phyloP scores from a whole-genome alignment of 2,113 vertebrate species.

The Pituophis catenifer region DNA sequence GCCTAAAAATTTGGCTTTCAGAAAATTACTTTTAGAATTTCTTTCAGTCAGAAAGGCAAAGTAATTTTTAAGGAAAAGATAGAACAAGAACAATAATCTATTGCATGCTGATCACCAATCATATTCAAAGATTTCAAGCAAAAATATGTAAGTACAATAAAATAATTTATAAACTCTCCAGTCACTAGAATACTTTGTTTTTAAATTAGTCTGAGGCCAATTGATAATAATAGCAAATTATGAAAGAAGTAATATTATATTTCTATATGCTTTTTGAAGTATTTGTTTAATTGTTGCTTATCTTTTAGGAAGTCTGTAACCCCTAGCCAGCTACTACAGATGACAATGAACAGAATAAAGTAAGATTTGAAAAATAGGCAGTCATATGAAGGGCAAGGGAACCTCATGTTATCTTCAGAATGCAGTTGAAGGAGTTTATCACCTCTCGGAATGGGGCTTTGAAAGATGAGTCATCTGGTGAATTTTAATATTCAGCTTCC shows the following conservation, averaged over 20 bases:
- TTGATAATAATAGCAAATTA: not conserved
- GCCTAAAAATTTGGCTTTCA: not conserved
- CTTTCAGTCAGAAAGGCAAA: not conserved
- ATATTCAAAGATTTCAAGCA: not conserved
- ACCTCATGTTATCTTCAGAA: conserved; percentile 31
- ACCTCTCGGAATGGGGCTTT: not conserved
- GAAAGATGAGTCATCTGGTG: conserved; percentile 40
- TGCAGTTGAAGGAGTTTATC: conserved; percentile 28
- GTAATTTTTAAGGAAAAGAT: not conserved
- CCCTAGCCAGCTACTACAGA: not conserved
- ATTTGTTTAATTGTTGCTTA: conserved; percentile 1
- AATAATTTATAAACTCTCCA: not conserved
- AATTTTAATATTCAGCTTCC: conserved; percentile 31
- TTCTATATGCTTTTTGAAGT: not conserved
- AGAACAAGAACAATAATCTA: not conserved
- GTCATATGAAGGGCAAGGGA: conserved; percentile 17
- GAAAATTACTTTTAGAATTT: not conserved
- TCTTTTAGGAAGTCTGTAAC: not conserved
- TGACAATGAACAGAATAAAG: conserved; percentile 39
- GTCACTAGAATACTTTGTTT: not conserved
- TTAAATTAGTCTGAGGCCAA: not conserved
- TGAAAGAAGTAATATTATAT: not conserved
- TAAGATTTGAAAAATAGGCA: conserved; percentile 16
- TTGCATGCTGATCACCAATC: too few relatives aligned
- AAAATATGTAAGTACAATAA: not conserved